Percentiles rank a stretch among this genome's conserved stretches.
These are phyloP conservation scores for Gnathonemus longibarbis DNA, from an alignment of 2,113 vertebrate species.

Conservation along the genomic window DNA sequence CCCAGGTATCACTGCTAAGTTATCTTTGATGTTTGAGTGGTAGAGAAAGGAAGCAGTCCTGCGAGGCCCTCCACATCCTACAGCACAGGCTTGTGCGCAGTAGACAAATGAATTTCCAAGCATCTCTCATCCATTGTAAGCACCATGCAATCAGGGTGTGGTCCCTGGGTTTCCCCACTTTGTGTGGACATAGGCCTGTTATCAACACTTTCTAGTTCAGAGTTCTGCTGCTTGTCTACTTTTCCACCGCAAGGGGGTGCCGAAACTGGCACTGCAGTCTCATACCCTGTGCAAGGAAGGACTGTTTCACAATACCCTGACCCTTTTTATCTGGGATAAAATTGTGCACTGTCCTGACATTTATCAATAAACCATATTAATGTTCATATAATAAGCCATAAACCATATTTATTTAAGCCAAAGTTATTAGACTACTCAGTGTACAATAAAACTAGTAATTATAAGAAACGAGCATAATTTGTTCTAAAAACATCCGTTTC, in stretches of 20 bases:
- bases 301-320: neutral
- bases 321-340: neutral
- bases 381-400: neutral
- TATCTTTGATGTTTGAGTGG: neutral
- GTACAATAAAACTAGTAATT: neutral
- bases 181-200: neutral
- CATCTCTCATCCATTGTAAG: neutral
- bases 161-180: neutral
- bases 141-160: neutral
- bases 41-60: neutral
- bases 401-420: neutral
- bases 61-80: neutral
- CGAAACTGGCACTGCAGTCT: slow-evolving; percentile 4
- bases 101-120: neutral
- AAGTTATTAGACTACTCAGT: neutral
- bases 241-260: slow-evolving; percentile 37
- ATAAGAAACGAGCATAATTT: neutral
- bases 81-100: neutral
- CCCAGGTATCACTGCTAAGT: neutral
- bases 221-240: neutral
- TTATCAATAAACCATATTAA: neutral
- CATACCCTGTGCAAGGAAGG: neutral
- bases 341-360: neutral
- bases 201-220: neutral
- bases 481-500: neutral